Evolutionary conservation across 1,140 invertebrate genomes (phyloP), one percentile per base, ranked within the genome.

Genomic region (Drosophila nannoptera): DNA sequence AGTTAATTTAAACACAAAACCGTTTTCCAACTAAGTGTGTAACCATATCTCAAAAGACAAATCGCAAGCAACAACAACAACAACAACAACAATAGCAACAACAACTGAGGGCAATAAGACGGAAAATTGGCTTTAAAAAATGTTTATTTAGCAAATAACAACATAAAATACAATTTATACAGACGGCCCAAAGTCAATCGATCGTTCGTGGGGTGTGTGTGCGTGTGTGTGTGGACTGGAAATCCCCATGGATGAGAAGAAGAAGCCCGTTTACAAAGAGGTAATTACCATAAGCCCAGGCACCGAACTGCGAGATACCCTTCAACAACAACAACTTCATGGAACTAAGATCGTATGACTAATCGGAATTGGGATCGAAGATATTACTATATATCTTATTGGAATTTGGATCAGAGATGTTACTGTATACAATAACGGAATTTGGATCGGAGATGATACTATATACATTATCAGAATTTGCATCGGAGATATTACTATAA

Each of bases 111-210:
- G 22, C 22, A 22, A 22, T 22, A 22, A 22, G 22, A 22, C 22
- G 22, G 22, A 22, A 22, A 22, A 58, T 36, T 49, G 48, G 46
- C 36, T 63, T 73, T 65, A 50, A 84, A 83, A 84, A 84, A 84
- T 83, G 80, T 83, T 83, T 83, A 80, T 83, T 83, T 83, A 84
- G 73, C 76, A 83, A 80, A 84, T 81, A 83, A 84, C 80, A 83
- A 77, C 80, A 74, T 76, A 80, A 68, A 84, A 83, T 67, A 73
- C 55, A 81, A 86, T 80, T 84, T 83, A 80, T 83, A 84, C 84
- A 61, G 80, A 80, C 78, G 84, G 73, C 61, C 80, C 78, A 83
- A 83, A 83, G 78, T 83, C 78, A 83, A 83, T 80, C 69, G 80
- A 52, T 83, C 35, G 68, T 33, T 62, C 55, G 33, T 12, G 56